phyloP scores from a whole-genome alignment of 2,888 invertebrate genomes.

The Hoplodrina ambigua region DNA sequence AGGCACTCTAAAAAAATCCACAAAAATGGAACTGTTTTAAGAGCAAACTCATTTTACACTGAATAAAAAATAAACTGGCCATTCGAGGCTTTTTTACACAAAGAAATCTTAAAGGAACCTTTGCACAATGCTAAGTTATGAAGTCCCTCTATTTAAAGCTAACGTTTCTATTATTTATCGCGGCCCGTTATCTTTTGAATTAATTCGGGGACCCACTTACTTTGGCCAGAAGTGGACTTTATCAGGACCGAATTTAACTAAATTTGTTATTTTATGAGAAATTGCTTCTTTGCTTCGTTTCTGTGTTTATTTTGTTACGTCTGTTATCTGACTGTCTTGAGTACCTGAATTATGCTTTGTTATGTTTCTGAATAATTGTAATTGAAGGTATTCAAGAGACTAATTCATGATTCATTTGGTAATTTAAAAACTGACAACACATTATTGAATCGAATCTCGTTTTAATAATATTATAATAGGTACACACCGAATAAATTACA shows the following conservation, averaged over 20 bases:
- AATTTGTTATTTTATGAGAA: slow-evolving; percentile 69
- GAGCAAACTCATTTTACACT: slow-evolving; percentile 59
- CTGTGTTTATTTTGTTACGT: slow-evolving; percentile 26
- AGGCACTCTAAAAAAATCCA: background rate
- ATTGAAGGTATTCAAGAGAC: slow-evolving; percentile 1
- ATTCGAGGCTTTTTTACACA: slow-evolving; percentile 46
- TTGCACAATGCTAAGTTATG: slow-evolving; percentile 63
- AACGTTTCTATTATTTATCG: slow-evolving; percentile 74
- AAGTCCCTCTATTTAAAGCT: slow-evolving; percentile 60
- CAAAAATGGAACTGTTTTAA: slow-evolving; percentile 37
- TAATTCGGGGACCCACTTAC: slow-evolving; percentile 76
- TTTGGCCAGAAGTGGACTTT: slow-evolving; percentile 72
- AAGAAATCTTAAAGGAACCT: slow-evolving; percentile 56
- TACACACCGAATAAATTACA: no score
- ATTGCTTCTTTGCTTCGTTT: slow-evolving; percentile 41
- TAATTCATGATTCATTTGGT: slow-evolving; percentile 15
- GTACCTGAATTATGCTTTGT: slow-evolving; percentile 23
- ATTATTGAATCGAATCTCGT: background rate
- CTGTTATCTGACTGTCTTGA: slow-evolving; percentile 30
- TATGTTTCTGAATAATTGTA: background rate
- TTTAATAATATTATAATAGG: no score
- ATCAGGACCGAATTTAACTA: slow-evolving; percentile 70
- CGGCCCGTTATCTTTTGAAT: slow-evolving; percentile 75
- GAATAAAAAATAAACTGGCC: slow-evolving; percentile 63
- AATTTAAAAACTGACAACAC: background rate